A percentile compares a stretch with the other conserved stretches of the same genome.
These are phyloP conservation scores for Adelges cooleyi DNA, from an alignment of 1,140 invertebrate genomes.

Conservation along the genomic window DNA sequence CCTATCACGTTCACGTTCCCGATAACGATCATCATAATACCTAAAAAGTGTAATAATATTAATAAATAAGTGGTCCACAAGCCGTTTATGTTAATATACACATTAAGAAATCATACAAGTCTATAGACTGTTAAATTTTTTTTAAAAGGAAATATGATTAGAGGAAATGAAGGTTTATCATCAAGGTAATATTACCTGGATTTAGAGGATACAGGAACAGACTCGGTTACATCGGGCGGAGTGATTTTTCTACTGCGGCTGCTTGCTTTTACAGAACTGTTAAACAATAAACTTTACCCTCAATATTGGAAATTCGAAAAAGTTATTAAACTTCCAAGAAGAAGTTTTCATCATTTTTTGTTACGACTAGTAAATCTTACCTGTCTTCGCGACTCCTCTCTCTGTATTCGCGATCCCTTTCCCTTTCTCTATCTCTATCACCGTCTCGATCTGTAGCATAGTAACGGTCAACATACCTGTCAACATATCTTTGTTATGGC, in stretches of 20 bases:
- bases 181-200: constrained; percentile 25
- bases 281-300: constrained; percentile 28
- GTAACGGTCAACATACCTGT: constrained; percentile 32
- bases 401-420: constrained; percentile 45
- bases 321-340: constrained; percentile 5
- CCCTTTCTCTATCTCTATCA: constrained; percentile 38
- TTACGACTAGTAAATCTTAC: constrained; percentile 38
- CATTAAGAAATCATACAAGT: constrained; percentile 3
- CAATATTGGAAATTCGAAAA: constrained; percentile 14
- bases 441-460: constrained; percentile 40
- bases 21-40: constrained; percentile 72
- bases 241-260: constrained; percentile 26
- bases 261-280: constrained; percentile 29
- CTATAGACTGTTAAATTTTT: constrained; percentile 28
- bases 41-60: constrained; percentile 41
- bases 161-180: constrained; percentile 32
- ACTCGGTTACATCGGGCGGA: constrained; percentile 18
- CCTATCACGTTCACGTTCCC: constrained; percentile 46
- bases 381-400: constrained; percentile 61
- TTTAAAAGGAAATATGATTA: constrained; percentile 18
- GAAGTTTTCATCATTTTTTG: constrained; percentile 3
- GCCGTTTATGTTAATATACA: constrained; percentile 32
- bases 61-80: too few species aligned
- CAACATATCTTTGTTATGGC: constrained; percentile 23
- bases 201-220: constrained; percentile 27